phyloP scores from a whole-genome alignment of 2,888 invertebrate species.

The Ophion costatus region DNA sequence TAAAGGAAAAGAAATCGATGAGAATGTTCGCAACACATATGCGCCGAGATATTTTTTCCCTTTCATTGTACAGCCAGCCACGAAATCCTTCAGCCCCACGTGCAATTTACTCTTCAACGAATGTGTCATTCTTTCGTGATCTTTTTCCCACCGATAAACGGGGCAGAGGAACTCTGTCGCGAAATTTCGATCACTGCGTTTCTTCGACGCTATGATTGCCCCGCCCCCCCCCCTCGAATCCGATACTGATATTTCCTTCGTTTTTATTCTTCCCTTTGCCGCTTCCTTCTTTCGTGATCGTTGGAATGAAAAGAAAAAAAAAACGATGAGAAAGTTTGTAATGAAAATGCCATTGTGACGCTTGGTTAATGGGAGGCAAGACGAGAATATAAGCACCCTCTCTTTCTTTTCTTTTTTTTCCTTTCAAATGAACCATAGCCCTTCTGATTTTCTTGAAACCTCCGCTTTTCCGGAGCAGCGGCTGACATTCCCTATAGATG shows the following conservation, averaged over 20 bases:
- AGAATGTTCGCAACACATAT: slow-evolving; percentile 9
- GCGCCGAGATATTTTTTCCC: slow-evolving; percentile 14
- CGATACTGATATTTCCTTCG: neutral
- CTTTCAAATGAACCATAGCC: neutral
- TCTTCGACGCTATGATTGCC: neutral
- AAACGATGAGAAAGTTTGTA: neutral
- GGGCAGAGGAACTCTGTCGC: neutral
- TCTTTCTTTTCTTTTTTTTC: slow-evolving; percentile 16
- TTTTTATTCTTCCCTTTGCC: slow-evolving; percentile 1
- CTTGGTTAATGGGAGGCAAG: slow-evolving; percentile 16
- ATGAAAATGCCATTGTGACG: slow-evolving; percentile 24
- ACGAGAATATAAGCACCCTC: neutral
- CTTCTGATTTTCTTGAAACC: slow-evolving; percentile 13
- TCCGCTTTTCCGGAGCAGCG: neutral
- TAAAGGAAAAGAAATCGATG: slow-evolving; percentile 12
- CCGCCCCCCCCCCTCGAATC: neutral
- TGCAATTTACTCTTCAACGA: slow-evolving; percentile 43
- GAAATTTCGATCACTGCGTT: neutral
- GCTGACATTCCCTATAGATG: neutral
- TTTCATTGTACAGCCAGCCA: slow-evolving; percentile 10
- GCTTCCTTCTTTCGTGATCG: neutral
- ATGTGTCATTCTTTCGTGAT: slow-evolving; percentile 20
- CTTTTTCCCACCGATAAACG: neutral
- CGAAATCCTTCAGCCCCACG: neutral
- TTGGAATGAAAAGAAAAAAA: neutral